Base-by-base conservation (phyloP, 1,140 invertebrate genomes). In the Macrobrachium rosenbergii region DNA sequence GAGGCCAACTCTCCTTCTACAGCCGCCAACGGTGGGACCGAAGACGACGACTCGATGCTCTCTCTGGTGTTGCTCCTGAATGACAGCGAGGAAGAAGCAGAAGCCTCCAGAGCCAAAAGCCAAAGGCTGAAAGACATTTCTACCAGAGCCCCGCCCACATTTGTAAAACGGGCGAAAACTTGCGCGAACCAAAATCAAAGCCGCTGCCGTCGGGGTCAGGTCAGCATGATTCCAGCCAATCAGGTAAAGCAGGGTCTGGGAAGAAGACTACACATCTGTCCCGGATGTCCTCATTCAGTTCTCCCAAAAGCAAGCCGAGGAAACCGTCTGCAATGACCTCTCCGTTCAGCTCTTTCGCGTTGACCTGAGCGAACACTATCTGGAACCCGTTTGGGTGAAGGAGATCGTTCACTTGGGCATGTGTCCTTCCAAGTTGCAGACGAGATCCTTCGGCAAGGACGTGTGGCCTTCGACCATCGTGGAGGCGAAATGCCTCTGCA, bases 341-440 rank as follows among this genome's bases (percentile, higher is more conserved):
- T 81, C 77, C 43, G 80, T 89, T 19, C 88, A 82, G 58, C 73
- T 89, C 59, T 89, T 87, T 67, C 19, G 62, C 10, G 83, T 86
- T 8, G 79, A 86, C 80, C 63, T 89, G 21, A 28, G 43, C 28
- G 52, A 82, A 2, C 73, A 83, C 63, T 23, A 77, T 11, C 28
- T 89, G 17, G 59, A 82, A 28, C 88, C 88, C 5, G 3, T 59
- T 45, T 89, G 88, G 88, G 60, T 89, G 58, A 37, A 62, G 69
- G 73, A 87, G 8, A 75, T 82, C 0, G 21, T 58, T 2, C 37
- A 86, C 63, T 23, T 89, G 52, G 88, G 88, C 43, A 83, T 82
- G 80, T 89, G 88, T 73, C 88, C 88, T 77, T 89, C 88, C 62
- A 82, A 77, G 7, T 64, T 89, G 59, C 80, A 83, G 59, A 77